These are phyloP conservation scores for Drosophila histrio DNA, from an alignment of 2,888 invertebrate genomes.

Conservation along the genomic window DNA sequence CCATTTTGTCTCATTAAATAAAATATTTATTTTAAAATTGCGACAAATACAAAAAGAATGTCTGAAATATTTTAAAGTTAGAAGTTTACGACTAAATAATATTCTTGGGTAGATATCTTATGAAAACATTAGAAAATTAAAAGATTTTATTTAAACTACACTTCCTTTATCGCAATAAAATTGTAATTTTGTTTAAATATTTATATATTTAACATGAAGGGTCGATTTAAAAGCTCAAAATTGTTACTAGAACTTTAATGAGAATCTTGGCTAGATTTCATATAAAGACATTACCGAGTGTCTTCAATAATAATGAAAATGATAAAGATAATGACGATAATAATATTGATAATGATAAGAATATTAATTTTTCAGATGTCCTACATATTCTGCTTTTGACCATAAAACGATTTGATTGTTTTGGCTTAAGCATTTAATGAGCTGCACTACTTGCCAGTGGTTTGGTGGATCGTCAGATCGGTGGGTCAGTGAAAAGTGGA, in stretches of 20 bases:
- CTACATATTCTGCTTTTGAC: conserved; percentile 17
- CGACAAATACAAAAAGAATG: not conserved
- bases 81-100: no score
- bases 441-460: conserved; percentile 1
- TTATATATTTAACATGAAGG: no score
- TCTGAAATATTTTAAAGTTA: not conserved
- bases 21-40: no score
- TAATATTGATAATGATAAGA: conserved; percentile 33
- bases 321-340: not conserved
- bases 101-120: not conserved
- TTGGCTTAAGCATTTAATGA: conserved; percentile 38
- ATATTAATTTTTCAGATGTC: conserved; percentile 13
- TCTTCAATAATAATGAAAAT: not conserved
- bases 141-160: no score
- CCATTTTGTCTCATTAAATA: no score
- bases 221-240: no score
- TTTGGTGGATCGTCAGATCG: not conserved
- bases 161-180: no score
- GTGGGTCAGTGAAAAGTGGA: not conserved
- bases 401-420: conserved; percentile 29
- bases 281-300: not conserved
- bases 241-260: no score
- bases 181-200: no score
- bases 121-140: not conserved
- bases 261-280: not conserved